These are phyloP conservation scores for Cataglyphis albicans DNA, from an alignment of 2,888 invertebrate species.

Conservation along the genomic window DNA sequence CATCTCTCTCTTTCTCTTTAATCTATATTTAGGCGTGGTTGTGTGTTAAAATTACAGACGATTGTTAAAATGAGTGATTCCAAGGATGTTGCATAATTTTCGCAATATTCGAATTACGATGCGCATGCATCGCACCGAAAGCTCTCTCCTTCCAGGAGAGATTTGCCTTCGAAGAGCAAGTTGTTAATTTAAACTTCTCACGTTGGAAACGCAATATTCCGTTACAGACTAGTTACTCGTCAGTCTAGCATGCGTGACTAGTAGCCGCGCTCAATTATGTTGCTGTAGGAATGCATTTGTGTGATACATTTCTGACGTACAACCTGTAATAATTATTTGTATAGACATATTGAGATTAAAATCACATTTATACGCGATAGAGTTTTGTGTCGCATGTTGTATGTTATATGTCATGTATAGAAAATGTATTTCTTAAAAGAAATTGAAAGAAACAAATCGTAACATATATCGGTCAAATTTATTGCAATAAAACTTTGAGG, in stretches of 20 bases:
- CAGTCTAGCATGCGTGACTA: slow-evolving; percentile 53
- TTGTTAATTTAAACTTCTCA: slow-evolving; percentile 66
- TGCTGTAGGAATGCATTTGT: neutral
- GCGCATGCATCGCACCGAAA: slow-evolving; percentile 41
- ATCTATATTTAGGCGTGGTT: neutral
- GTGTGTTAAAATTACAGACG: neutral
- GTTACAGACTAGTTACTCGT: slow-evolving; percentile 36
- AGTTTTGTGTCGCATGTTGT: neutral
- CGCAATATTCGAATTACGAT: slow-evolving; percentile 50
- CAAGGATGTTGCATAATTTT: slow-evolving; percentile 54
- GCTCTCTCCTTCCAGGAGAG: slow-evolving; percentile 36
- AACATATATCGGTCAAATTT: neutral
- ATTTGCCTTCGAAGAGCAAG: slow-evolving; percentile 49
- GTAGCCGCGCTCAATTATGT: slow-evolving; percentile 55
- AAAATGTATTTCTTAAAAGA: neutral
- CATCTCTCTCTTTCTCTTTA: neutral
- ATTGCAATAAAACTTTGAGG: neutral
- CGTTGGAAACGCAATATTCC: slow-evolving; percentile 61
- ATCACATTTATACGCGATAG: neutral
- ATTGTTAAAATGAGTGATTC: slow-evolving; percentile 12
- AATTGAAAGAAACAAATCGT: neutral
- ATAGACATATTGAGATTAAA: neutral
- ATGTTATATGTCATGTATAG: neutral
- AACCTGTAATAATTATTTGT: neutral
- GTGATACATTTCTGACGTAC: neutral